Evolutionary conservation across 1,140 invertebrate species (phyloP), one percentile per base, ranked within the genome.

Genomic region (Drosophila subobscura): DNA sequence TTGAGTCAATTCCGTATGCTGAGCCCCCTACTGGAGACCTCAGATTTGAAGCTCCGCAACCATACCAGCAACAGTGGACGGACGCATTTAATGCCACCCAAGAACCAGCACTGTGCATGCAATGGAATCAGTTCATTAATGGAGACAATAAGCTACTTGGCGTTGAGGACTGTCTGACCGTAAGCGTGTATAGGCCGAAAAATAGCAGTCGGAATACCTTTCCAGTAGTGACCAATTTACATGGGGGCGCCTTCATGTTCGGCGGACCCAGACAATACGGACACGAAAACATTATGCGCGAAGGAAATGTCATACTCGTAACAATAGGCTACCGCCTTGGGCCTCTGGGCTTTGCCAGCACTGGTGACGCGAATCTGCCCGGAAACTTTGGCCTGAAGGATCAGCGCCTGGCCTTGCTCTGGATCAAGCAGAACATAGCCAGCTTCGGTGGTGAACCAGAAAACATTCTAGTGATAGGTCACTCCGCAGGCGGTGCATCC

Each of bases 321-420:
- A 94, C 93, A 6, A 90, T 95, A 1, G 95, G 94, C 80, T 95
- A 95, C 80, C 88, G 95, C n/a, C 71, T 95, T 25, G 94, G 94
- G 20, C 92, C 93, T 5, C 73, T 95, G 33, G 94, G 94, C 20
- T 95, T 95, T 79, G 79, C 94, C 0, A 94, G 93, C 56, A 93
- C 94, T 0, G 93, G 93, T 2, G 94, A 94, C 66, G 83, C 91
- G 0, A 84, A 91, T 3, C 89, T 93, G 2, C 92, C 94, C 2
- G 94, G 95, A 1, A 95, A 95, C 90, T 92, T 92, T 41, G 94
- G 94, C 0, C 72, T 96, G 3, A 94, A 94, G 85, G 95, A 96
- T 91, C 94, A 95, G 83, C 90, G 93, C 0, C 80, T 93, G 56
- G 95, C 94, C 3, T 66, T 95, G 2, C 91, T 93, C 64, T 95